Base-by-base conservation (phyloP, 2,888 invertebrate species). In the Tachina grossa region DNA sequence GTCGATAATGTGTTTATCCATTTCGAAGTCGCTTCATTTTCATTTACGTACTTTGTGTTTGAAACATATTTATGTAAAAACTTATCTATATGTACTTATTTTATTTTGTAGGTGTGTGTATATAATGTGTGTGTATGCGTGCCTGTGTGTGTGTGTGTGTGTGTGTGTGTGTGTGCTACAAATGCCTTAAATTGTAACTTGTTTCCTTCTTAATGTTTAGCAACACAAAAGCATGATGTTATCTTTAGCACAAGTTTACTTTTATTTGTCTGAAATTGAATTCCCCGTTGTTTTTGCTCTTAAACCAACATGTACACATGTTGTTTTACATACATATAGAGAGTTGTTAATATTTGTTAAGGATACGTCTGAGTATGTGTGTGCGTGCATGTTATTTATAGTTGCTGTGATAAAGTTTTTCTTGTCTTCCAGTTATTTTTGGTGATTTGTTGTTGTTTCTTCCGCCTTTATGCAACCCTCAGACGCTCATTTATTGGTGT, bases 141-240 rank as follows among this genome's bases (percentile, higher is more conserved):
- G 19, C 16, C n/a, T n/a, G n/a, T n/a, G 43, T 49, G 11, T 19
- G 5, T 14, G 10, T 19, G 14, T 57, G 22, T 22, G 13, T 11
- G 1, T 68, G 11, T 59, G 13, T 53, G 10, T 49, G 19, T 47
- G 14, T 39, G 3, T 63, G 19, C 16, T n/a, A 31, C 41, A 59
- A 39, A 39, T 53, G 71, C 65, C 55, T 77, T 49, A 47, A 47
- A 49, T 11, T 41, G 41, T 53, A 79, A 68, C 53, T 69, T 57
- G 79, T 69, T 80, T 69, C 57, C 79, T 75, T 75, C 43, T 69
- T 51, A 80, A 45, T 75, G 59, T 78, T 65, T 41, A 77, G 49
- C 66, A 66, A 45, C 19, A 77, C 77, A 83, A 72, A 59, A 74
- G 80, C 83, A 83, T 83, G 79, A 81, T 85, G 77, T 84, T 81